Conservation (phyloP, 1,140 invertebrate species). For the Halesus radiatus region DNA sequence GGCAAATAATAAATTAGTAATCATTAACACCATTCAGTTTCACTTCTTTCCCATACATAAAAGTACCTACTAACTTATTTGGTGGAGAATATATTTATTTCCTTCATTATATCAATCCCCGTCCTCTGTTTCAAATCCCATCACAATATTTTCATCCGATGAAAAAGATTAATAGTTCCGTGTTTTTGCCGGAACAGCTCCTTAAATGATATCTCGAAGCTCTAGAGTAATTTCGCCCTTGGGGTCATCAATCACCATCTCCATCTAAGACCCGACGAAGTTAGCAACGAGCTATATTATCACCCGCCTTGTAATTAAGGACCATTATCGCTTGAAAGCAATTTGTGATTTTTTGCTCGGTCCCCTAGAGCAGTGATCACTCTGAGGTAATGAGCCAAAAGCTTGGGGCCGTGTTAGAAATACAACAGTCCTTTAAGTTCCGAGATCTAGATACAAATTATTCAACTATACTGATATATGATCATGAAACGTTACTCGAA, state of each 20-base stretch:
- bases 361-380: constrained; percentile 4
- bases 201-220: constrained; percentile 18
- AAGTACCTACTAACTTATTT: no score
- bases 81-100: no score
- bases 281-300: constrained; percentile 21
- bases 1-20: no score
- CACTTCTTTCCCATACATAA: no score
- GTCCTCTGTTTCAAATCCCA: no score
- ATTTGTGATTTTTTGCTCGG: constrained; percentile 18
- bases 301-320: constrained; percentile 32
- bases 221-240: constrained; percentile 23
- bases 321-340: constrained; percentile 30
- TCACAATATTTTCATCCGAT: not conserved
- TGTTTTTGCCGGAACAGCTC: not conserved
- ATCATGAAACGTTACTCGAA: no score
- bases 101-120: no score
- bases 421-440: not conserved
- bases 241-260: constrained; percentile 17
- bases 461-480: no score
- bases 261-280: constrained; percentile 22
- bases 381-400: constrained; percentile 7
- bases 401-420: not conserved
- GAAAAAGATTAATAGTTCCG: not conserved
- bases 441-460: not conserved
- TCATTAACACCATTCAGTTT: no score